Evolutionary conservation across 2,113 vertebrate species (phyloP), one percentile per base, ranked within the genome.

Genomic region (Plecotus auritus): DNA sequence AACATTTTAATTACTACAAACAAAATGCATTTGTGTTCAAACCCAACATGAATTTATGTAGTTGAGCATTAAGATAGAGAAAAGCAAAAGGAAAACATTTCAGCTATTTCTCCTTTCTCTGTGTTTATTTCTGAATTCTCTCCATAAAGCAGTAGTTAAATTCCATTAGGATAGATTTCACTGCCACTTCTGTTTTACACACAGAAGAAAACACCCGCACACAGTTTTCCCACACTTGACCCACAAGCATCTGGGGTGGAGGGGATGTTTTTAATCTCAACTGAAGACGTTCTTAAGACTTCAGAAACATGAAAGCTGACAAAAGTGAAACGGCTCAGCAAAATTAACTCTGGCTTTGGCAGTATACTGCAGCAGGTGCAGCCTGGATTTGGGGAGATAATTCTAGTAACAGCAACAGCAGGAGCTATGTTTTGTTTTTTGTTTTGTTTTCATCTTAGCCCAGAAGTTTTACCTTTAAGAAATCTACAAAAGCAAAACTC

Each of bases 1-100:
- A 99, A 99, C 99, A 99, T 99, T 99, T 99, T 99, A 99, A 99
- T 99, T 98, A 99, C 99, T 98, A 99, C 99, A 98, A 99, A 99
- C 98, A 99, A 99, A 98, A 98, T 98, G 98, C 98, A 98, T 98
- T 98, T 98, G 98, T 97, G 97, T 97, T 97, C 84, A 26, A 97
- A 88, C 70, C 78, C 96, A 98, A 98, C 97, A 91, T 96, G 97
- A 96, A 45, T 93, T 98, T 98, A 98, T 98, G 97, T 98, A 97
- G 94, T 84, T 64, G 92, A 96, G 97, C 0, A 2, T 97, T 95
- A 86, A 95, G 96, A 90, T 88, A 56, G 73, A 32, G 85, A 97
- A 97, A 95, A 81, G 90, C 37, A 78, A 85, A 97, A 96, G 96
- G 85, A 95, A 95, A 97, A 88, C 54, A 56, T 85, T 85, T 72